Percentiles rank a stretch among this genome's conserved stretches.
Evolutionary conservation across 2,888 invertebrate genomes (phyloP).

Genomic region (Caradrina clavipalpis): DNA sequence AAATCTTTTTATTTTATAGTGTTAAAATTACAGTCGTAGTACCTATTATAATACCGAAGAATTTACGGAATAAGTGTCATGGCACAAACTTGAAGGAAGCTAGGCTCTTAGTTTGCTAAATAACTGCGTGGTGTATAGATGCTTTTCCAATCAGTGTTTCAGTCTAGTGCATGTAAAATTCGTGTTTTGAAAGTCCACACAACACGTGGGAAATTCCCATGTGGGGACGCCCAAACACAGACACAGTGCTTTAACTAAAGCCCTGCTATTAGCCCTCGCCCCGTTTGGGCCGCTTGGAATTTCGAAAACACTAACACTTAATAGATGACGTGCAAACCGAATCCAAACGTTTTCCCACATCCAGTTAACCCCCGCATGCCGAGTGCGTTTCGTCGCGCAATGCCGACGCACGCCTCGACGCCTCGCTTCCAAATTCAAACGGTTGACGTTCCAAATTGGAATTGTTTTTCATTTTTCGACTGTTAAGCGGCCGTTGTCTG

Average conservation of each 20-base stretch:
- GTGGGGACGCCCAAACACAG: neutral
- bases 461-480: conserved; percentile 88
- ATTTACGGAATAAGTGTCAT: no score
- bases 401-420: conserved; percentile 76
- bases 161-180: no score
- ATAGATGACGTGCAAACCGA: conserved; percentile 46
- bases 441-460: conserved; percentile 88
- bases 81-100: no score
- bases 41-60: no score
- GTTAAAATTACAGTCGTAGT: no score
- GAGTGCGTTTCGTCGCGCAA: conserved; percentile 73
- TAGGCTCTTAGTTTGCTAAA: no score
- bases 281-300: conserved; percentile 4
- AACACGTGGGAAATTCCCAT: conserved; percentile 1
- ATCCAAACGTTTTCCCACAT: conserved; percentile 55
- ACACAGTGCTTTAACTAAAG: neutral
- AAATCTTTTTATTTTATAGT: no score
- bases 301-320: conserved; percentile 41
- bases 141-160: no score
- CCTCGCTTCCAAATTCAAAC: conserved; percentile 84
- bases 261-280: neutral
- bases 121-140: no score
- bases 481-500: conserved; percentile 80
- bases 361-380: conserved; percentile 70
- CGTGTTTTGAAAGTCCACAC: neutral